These are phyloP conservation scores for Microplitis deprimator DNA, from an alignment of 2,888 invertebrate species.

Conservation along the genomic window DNA sequence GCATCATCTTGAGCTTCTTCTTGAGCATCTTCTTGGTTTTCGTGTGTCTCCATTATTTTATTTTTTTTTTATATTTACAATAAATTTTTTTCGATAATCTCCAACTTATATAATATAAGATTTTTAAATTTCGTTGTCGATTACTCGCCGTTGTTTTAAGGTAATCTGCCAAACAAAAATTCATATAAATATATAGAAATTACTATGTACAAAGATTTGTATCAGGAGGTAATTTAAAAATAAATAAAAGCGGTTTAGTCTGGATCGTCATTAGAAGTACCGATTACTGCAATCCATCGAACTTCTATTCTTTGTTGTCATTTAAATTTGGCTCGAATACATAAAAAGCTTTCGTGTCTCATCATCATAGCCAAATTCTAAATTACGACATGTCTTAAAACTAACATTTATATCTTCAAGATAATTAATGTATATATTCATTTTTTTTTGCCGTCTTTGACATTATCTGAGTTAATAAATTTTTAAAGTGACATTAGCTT, in stretches of 20 bases:
- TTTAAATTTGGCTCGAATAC: conserved; percentile 41
- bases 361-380: conserved; percentile 52
- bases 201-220: neutral
- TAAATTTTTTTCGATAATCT: neutral
- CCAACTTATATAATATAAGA: neutral
- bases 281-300: conserved; percentile 29
- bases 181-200: neutral
- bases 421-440: neutral
- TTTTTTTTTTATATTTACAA: neutral
- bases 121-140: neutral
- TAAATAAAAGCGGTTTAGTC: conserved; percentile 10
- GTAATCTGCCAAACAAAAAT: neutral
- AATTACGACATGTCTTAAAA: conserved; percentile 44
- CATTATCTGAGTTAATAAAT: neutral
- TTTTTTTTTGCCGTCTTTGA: neutral
- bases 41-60: conserved; percentile 17
- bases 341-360: conserved; percentile 36
- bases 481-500: neutral
- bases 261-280: neutral
- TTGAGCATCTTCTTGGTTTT: conserved; percentile 20
- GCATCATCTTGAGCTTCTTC: conserved; percentile 43
- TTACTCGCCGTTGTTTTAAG: conserved; percentile 19
- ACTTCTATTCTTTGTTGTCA: conserved; percentile 30
- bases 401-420: neutral
- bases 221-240: neutral